Percentiles rank a stretch among this genome's conserved stretches.
Evolutionary conservation across 1,140 invertebrate species (phyloP).

Genomic region (Drosophila ercepeae): DNA sequence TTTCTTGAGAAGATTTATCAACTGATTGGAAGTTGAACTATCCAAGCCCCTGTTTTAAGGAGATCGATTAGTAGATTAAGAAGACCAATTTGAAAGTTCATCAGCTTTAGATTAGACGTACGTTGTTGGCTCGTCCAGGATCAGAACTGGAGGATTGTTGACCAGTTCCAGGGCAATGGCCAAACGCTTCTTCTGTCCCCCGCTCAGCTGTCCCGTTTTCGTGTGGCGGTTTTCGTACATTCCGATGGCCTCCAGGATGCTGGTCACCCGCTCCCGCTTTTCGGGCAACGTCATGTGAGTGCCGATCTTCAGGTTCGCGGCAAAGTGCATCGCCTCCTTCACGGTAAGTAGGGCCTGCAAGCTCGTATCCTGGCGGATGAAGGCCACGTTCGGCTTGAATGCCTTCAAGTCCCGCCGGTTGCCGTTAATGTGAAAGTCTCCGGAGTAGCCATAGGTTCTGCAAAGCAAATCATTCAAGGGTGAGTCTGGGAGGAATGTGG

Average conservation of each 20-base stretch:
- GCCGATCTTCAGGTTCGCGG: conserved; percentile 94
- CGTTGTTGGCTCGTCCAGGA: conserved; percentile 97
- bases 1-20: conserved; percentile 91
- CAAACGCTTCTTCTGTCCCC: conserved; percentile 94
- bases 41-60: conserved; percentile 90
- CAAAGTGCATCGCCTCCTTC: conserved; percentile 92
- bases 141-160: conserved; percentile 95
- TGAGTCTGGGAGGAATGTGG: neutral
- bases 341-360: conserved; percentile 93
- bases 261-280: conserved; percentile 89
- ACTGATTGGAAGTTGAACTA: conserved; percentile 95
- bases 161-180: conserved; percentile 93
- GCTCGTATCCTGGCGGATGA: conserved; percentile 96
- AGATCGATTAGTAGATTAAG: too few species aligned
- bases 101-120: conserved; percentile 83
- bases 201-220: conserved; percentile 89
- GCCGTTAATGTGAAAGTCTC: conserved; percentile 89
- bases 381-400: conserved; percentile 93
- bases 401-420: conserved; percentile 88
- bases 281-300: conserved; percentile 86
- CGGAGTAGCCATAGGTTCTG: conserved; percentile 59
- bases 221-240: conserved; percentile 87
- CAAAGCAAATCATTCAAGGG: neutral
- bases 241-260: conserved; percentile 90
- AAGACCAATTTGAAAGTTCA: too few species aligned